A percentile compares a stretch with the other conserved stretches of the same genome.
Conservation (phyloP, 1,140 invertebrate species). For the Magallana gigas region DNA sequence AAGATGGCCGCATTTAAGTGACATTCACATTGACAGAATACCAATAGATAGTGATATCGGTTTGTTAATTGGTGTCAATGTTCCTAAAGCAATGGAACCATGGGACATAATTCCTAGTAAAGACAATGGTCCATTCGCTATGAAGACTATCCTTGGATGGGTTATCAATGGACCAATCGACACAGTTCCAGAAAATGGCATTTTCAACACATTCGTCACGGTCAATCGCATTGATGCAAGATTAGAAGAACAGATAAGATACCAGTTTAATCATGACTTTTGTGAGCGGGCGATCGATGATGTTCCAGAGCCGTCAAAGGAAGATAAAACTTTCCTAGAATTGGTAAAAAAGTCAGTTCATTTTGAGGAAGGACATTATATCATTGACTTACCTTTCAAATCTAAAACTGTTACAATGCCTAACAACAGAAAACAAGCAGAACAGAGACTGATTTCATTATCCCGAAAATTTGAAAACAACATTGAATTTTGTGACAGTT, state of each 20-base stretch:
- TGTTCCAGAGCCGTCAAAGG: constrained; percentile 19
- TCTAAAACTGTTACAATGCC: no score
- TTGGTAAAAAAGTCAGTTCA: no score
- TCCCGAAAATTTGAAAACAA: no score
- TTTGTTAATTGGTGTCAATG: constrained; percentile 49
- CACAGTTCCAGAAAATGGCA: neutral
- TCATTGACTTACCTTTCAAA: no score
- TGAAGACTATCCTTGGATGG: constrained; percentile 47
- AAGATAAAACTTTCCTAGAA: constrained; percentile 46
- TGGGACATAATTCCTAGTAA: constrained; percentile 42
- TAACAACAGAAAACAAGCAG: no score
- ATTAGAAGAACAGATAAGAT: no score
- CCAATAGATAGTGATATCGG: constrained; percentile 40
- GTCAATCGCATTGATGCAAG: constrained; percentile 25
- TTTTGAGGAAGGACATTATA: no score
- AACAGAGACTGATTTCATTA: no score
- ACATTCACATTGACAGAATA: constrained; percentile 27
- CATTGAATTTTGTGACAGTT: no score
- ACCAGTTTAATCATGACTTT: constrained; percentile 42
- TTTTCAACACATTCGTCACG: neutral
- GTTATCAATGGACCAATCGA: constrained; percentile 40
- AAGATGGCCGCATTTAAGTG: constrained; percentile 35
- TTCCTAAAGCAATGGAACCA: constrained; percentile 43
- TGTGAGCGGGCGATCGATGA: constrained; percentile 42
- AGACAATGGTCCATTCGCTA: constrained; percentile 35